phyloP scores from a whole-genome alignment of 1,140 invertebrate genomes.

The Pogonomyrmex barbatus region DNA sequence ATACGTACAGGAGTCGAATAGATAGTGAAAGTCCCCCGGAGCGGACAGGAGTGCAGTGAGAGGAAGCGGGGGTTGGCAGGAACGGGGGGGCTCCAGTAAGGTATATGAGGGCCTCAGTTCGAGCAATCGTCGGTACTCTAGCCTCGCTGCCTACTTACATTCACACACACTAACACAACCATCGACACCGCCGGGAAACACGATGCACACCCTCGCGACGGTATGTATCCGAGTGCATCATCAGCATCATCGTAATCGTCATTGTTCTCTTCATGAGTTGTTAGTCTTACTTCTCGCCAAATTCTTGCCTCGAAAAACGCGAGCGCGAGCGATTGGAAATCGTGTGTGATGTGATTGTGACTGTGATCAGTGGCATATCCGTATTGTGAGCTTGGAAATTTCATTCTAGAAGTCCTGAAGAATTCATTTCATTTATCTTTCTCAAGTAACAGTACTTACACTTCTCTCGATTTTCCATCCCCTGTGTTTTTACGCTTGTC shows the following conservation, averaged over 20 bases:
- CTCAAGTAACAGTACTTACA: not conserved
- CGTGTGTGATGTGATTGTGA: slow-evolving; percentile 74
- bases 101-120: slow-evolving; percentile 85
- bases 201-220: slow-evolving; percentile 80
- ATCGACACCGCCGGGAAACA: slow-evolving; percentile 67
- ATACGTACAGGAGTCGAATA: slow-evolving; percentile 79
- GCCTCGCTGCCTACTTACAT: slow-evolving; percentile 84
- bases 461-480: not conserved
- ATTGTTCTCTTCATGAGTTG: not conserved
- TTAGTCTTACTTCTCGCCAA: not conserved
- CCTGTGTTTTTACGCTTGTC: not conserved
- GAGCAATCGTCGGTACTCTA: slow-evolving; percentile 83
- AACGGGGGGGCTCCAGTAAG: slow-evolving; percentile 80
- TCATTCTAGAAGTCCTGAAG: not conserved
- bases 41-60: slow-evolving; percentile 72
- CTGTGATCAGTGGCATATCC: slow-evolving; percentile 66
- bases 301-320: not conserved
- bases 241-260: slow-evolving; percentile 30
- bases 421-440: not conserved
- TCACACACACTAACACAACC: slow-evolving; percentile 76
- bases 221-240: slow-evolving; percentile 79
- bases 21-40: slow-evolving; percentile 85
- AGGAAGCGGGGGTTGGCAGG: slow-evolving; percentile 73
- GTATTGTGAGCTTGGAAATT: slow-evolving; percentile 19
- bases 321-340: slow-evolving; percentile 2